Evolutionary conservation across 37 sponge, comb jelly and placozoan genomes (phyloP).

Genomic region (Eunapius fragilis): DNA sequence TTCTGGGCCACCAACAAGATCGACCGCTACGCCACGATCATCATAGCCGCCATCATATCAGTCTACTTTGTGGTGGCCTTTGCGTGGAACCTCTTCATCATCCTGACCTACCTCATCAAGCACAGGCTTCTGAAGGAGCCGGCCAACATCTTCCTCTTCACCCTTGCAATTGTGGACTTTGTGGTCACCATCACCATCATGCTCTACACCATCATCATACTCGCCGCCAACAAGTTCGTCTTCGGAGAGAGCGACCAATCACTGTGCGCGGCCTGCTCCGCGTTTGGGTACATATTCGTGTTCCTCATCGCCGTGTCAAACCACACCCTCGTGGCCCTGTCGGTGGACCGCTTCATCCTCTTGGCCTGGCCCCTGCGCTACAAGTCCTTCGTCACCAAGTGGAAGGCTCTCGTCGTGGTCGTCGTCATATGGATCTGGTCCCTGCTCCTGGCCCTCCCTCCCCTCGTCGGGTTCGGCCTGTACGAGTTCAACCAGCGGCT

Average conservation of each 20-base stretch:
- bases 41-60: slow-evolving; percentile 26
- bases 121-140: slow-evolving; percentile 63
- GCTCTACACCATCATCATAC: slow-evolving; percentile 15
- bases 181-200: slow-evolving; percentile 24
- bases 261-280: slow-evolving; percentile 50
- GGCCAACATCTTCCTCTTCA: slow-evolving; percentile 66
- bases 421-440: slow-evolving; percentile 30
- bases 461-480: slow-evolving; percentile 60
- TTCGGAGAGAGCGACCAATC: slow-evolving; percentile 48
- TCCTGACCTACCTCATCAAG: slow-evolving; percentile 41
- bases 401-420: slow-evolving; percentile 26
- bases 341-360: slow-evolving; percentile 69
- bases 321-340: slow-evolving; percentile 57
- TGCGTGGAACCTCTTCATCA: slow-evolving; percentile 80
- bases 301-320: slow-evolving; percentile 46
- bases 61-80: slow-evolving; percentile 65
- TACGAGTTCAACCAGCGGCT: slow-evolving; percentile 68
- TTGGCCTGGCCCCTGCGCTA: slow-evolving; percentile 62
- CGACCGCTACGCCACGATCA: neutral
- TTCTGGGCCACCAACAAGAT: slow-evolving; percentile 48
- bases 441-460: slow-evolving; percentile 33
- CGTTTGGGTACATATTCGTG: slow-evolving; percentile 46
- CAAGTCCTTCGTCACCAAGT: slow-evolving; percentile 33
- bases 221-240: slow-evolving; percentile 17
- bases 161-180: slow-evolving; percentile 48